A percentile compares a stretch with the other conserved stretches of the same genome.
Conservation (phyloP, 1,140 invertebrate genomes). For the Drosophila repleta region DNA sequence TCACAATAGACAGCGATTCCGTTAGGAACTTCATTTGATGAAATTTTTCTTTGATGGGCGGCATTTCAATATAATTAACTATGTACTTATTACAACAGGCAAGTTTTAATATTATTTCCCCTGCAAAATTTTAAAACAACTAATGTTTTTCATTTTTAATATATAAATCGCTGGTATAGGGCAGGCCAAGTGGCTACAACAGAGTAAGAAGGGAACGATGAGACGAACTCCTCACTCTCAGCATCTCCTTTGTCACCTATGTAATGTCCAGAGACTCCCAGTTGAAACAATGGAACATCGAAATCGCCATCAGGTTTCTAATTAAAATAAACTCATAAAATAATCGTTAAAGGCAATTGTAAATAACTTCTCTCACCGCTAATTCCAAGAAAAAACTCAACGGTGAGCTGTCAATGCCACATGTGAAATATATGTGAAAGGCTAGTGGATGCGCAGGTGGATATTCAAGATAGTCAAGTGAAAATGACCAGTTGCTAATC, state of each 20-base stretch:
- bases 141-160: too few relatives aligned
- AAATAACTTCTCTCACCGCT: background rate
- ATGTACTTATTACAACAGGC: too few relatives aligned
- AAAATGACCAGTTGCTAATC: slow-evolving; percentile 87
- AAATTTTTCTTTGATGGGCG: too few relatives aligned
- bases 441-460: slow-evolving; percentile 85
- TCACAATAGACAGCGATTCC: too few relatives aligned
- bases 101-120: too few relatives aligned
- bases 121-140: too few relatives aligned
- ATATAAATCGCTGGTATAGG: slow-evolving; percentile 38
- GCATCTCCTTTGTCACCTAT: slow-evolving; percentile 35
- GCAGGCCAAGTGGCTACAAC: slow-evolving; percentile 43
- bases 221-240: slow-evolving; percentile 10
- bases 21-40: too few relatives aligned
- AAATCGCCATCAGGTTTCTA: slow-evolving; percentile 52
- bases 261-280: slow-evolving; percentile 41
- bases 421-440: slow-evolving; percentile 88
- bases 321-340: background rate
- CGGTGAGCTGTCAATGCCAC: slow-evolving; percentile 85
- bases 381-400: slow-evolving; percentile 84
- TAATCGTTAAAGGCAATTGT: background rate
- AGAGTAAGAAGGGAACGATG: slow-evolving; percentile 33
- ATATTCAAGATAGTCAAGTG: slow-evolving; percentile 84
- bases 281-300: slow-evolving; percentile 28
- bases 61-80: too few relatives aligned